These are phyloP conservation scores for Scopus umbretta DNA, from an alignment of 2,113 vertebrate genomes.

Conservation along the genomic window DNA sequence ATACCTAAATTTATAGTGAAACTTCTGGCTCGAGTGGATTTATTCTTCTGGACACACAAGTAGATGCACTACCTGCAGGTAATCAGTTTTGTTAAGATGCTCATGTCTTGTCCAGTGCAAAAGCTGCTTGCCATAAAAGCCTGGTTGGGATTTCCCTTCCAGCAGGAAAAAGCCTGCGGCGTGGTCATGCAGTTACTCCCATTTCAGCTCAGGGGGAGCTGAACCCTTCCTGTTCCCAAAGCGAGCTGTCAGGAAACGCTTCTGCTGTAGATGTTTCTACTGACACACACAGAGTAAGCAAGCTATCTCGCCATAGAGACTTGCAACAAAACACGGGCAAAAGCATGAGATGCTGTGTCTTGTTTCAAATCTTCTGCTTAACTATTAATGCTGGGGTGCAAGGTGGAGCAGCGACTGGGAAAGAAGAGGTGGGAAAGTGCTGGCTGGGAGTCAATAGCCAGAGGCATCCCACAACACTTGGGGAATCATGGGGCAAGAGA, in stretches of 20 bases:
- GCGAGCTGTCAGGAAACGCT: rapidly evolving
- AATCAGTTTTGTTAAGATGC: not conserved
- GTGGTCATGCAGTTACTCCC: rapidly evolving
- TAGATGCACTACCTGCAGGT: not conserved
- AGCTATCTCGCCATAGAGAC: not conserved
- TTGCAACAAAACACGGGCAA: not conserved
- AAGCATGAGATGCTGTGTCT: not conserved
- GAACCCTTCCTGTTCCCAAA: not conserved
- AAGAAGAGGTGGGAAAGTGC: not conserved
- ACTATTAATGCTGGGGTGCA: not conserved
- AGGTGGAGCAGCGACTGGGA: no score
- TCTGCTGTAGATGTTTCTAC: not conserved
- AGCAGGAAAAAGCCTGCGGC: not conserved
- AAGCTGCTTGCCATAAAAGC: not conserved
- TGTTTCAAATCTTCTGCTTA: not conserved
- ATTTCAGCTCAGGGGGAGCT: not conserved
- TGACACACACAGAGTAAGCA: no score
- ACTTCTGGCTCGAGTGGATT: not conserved
- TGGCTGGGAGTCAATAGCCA: not conserved
- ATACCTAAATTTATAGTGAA: not conserved
- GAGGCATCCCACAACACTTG: not conserved
- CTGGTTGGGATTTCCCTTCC: not conserved
- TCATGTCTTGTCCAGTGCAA: not conserved
- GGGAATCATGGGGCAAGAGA: not conserved
- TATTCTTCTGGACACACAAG: not conserved